Conservation (phyloP, 2,888 invertebrate genomes). For the Plagiodera versicolora region DNA sequence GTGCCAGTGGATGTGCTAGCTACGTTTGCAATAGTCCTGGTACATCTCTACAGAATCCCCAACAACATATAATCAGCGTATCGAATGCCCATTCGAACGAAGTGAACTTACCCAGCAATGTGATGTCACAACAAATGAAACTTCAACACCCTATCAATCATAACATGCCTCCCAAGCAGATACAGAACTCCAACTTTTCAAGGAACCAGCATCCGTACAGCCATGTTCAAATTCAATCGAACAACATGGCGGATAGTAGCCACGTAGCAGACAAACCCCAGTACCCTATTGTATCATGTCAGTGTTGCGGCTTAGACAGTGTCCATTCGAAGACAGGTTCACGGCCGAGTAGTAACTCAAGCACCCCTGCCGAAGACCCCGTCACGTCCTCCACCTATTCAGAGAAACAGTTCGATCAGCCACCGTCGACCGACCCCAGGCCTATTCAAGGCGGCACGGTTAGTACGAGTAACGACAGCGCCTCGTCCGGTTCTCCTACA, state of each 20-base stretch:
- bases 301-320: conserved; percentile 59
- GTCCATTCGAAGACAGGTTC: conserved; percentile 51
- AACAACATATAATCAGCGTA: conserved; percentile 39
- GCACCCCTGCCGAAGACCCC: conserved; percentile 62
- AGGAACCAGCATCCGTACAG: conserved; percentile 38
- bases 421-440: conserved; percentile 63
- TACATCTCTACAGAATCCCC: conserved; percentile 38
- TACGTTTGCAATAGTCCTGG: conserved; percentile 49
- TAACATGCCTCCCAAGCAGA: conserved; percentile 39
- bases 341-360: conserved; percentile 58
- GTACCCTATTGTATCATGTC: conserved; percentile 57
- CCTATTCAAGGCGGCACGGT: conserved; percentile 85
- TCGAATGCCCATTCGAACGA: conserved; percentile 47
- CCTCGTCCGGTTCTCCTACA: conserved; percentile 60
- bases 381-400: conserved; percentile 71
- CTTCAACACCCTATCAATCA: conserved; percentile 38
- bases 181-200: conserved; percentile 41
- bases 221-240: conserved; percentile 32
- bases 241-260: conserved; percentile 45
- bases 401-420: conserved; percentile 59
- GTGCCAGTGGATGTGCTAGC: conserved; percentile 46
- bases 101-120: conserved; percentile 54
- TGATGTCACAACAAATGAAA: conserved; percentile 45
- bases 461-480: conserved; percentile 76
- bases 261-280: conserved; percentile 35